A percentile compares a stretch with the other conserved stretches of the same genome.
Conservation (phyloP, 2,888 invertebrate genomes). For the Acanthococcus lagerstroemiae region DNA sequence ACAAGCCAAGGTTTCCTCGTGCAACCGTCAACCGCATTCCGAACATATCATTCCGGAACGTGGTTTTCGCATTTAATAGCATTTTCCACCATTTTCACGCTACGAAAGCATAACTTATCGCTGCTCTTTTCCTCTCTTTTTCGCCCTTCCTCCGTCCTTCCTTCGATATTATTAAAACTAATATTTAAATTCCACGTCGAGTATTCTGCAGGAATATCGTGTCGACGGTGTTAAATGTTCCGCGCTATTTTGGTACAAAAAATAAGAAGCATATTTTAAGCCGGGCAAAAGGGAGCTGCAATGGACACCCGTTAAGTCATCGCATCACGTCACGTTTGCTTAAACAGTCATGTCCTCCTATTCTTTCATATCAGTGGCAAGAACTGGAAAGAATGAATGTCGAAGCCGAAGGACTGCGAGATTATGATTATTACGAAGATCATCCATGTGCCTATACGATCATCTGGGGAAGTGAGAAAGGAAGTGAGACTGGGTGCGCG, state of each 20-base stretch:
- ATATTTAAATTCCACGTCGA: conserved; percentile 27
- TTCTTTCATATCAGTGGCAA: no score
- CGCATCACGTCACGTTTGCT: no score
- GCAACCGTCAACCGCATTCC: conserved; percentile 1
- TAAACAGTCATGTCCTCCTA: no score
- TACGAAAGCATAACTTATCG: conserved; percentile 8
- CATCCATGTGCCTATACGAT: background rate
- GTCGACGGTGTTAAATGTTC: conserved; percentile 6
- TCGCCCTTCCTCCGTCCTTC: background rate
- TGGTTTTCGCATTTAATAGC: conserved; percentile 12
- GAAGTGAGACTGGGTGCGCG: background rate
- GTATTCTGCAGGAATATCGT: background rate
- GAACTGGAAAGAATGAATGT: no score
- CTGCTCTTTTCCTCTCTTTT: background rate
- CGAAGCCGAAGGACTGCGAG: background rate
- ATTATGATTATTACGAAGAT: background rate
- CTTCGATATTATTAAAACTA: conserved; percentile 22
- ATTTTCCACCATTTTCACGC: conserved; percentile 8
- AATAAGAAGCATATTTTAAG: no score
- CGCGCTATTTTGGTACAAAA: no score
- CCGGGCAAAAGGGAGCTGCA: no score
- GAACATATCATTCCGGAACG: conserved; percentile 5
- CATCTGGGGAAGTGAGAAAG: background rate
- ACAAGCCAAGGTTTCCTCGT: background rate
- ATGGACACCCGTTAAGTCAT: no score